Evolutionary conservation across 2,888 invertebrate genomes (phyloP).

Genomic region (Andrena flavipes): DNA sequence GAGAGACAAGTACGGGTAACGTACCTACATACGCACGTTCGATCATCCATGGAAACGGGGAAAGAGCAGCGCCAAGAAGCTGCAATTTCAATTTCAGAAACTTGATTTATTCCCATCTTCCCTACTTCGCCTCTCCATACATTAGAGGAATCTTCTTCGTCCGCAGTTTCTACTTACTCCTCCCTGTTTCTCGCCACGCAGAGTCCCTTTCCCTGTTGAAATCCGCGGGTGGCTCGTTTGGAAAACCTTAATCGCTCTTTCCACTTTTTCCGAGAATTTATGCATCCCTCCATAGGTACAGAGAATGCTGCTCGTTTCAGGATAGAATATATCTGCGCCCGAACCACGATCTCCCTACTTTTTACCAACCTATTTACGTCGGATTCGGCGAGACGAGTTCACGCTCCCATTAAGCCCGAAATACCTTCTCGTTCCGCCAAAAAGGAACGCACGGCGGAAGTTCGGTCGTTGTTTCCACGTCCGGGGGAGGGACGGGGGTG

Average conservation of each 20-base stretch:
- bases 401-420: slow-evolving; percentile 23
- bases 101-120: slow-evolving; percentile 77
- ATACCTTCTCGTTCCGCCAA: slow-evolving; percentile 15
- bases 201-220: slow-evolving; percentile 20
- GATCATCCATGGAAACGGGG: slow-evolving; percentile 28
- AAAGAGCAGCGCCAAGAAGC: slow-evolving; percentile 52
- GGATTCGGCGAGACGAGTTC: slow-evolving; percentile 12
- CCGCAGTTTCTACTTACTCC: neutral
- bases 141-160: slow-evolving; percentile 43
- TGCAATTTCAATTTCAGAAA: slow-evolving; percentile 77
- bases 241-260: slow-evolving; percentile 35
- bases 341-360: slow-evolving; percentile 17
- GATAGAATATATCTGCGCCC: slow-evolving; percentile 3
- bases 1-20: slow-evolving; percentile 3
- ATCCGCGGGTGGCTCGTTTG: slow-evolving; percentile 25
- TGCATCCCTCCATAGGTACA: neutral
- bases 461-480: neutral
- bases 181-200: neutral
- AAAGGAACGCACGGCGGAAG: slow-evolving; percentile 3
- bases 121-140: slow-evolving; percentile 42
- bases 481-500: neutral
- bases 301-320: slow-evolving; percentile 16
- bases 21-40: slow-evolving; percentile 22
- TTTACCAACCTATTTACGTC: slow-evolving; percentile 21
- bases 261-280: slow-evolving; percentile 20